Conservation (phyloP, 2,888 invertebrate genomes). For the Prenolepis imparis region DNA sequence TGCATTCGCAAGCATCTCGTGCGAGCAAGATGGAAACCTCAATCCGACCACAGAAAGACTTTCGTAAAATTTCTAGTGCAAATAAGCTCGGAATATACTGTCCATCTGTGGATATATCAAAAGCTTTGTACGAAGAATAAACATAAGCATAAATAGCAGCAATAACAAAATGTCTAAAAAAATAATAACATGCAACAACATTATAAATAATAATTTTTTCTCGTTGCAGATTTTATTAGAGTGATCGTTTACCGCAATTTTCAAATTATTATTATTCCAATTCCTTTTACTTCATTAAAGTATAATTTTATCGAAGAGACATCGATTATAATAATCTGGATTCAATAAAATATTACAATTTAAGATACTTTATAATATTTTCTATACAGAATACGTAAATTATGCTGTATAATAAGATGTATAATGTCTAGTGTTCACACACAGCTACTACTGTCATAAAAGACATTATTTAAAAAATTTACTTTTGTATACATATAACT, state of each 20-base stretch:
- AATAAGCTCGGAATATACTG: slow-evolving; percentile 12
- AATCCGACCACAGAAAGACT: background rate
- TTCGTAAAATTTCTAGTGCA: slow-evolving; percentile 35
- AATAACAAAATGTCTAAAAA: background rate
- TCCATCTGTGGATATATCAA: background rate
- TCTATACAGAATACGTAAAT: slow-evolving; percentile 1
- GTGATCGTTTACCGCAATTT: background rate
- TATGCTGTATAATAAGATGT: background rate
- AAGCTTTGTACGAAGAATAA: background rate
- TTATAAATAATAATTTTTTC: background rate
- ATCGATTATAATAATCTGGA: background rate
- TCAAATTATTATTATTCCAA: background rate
- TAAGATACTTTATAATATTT: too few species aligned
- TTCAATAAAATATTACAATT: background rate
- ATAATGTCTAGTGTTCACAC: slow-evolving; percentile 8
- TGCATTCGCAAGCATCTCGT: background rate
- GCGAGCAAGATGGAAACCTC: background rate
- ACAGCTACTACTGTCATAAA: background rate
- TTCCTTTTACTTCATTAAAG: background rate
- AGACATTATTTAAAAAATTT: slow-evolving; percentile 30
- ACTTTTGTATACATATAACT: background rate
- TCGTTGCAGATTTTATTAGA: background rate
- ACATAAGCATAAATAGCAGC: background rate
- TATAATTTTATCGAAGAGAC: background rate
- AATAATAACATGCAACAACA: background rate